These are phyloP conservation scores for Hexactinellida sp. DNA, from an alignment of 37 sponge, comb jelly and placozoan species.

Conservation along the genomic window DNA sequence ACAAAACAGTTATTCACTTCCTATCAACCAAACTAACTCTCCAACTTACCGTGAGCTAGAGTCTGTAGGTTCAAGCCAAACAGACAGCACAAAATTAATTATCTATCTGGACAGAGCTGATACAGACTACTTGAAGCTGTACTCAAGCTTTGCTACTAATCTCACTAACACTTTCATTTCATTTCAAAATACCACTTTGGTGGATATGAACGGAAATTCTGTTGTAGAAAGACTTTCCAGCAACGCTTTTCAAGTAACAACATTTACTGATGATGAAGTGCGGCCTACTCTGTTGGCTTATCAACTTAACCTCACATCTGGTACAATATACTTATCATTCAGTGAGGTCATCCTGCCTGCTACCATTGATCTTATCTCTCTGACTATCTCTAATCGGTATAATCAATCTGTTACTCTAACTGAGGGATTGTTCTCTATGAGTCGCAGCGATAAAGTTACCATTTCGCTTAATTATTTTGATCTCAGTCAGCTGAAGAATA, in stretches of 20 bases:
- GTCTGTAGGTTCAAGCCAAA: constrained; percentile 24
- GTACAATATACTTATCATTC: constrained; percentile 48
- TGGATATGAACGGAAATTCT: constrained; percentile 56
- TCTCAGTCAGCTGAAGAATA: constrained; percentile 70
- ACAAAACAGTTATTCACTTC: constrained; percentile 23
- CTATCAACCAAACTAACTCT: background rate
- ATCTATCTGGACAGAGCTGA: constrained; percentile 49
- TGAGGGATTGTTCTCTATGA: constrained; percentile 27
- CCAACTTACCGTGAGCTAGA: constrained; percentile 14
- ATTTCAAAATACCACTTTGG: constrained; percentile 23
- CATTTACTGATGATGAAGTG: constrained; percentile 48
- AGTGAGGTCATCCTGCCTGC: constrained; percentile 60
- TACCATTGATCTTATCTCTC: constrained; percentile 38
- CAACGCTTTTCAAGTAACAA: constrained; percentile 28
- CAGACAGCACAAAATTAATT: constrained; percentile 32
- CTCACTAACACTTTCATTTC: constrained; percentile 56
- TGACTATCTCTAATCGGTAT: constrained; percentile 21
- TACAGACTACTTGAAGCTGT: constrained; percentile 64
- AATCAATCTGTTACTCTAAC: constrained; percentile 27
- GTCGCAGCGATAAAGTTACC: constrained; percentile 33
- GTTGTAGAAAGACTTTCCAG: constrained; percentile 23
- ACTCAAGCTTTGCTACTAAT: constrained; percentile 41
- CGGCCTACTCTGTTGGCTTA: constrained; percentile 38
- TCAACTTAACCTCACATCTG: constrained; percentile 52
- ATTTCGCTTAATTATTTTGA: constrained; percentile 47